Base-by-base conservation (phyloP, 2,797 vertebrate species). In the Borostomias antarcticus region DNA sequence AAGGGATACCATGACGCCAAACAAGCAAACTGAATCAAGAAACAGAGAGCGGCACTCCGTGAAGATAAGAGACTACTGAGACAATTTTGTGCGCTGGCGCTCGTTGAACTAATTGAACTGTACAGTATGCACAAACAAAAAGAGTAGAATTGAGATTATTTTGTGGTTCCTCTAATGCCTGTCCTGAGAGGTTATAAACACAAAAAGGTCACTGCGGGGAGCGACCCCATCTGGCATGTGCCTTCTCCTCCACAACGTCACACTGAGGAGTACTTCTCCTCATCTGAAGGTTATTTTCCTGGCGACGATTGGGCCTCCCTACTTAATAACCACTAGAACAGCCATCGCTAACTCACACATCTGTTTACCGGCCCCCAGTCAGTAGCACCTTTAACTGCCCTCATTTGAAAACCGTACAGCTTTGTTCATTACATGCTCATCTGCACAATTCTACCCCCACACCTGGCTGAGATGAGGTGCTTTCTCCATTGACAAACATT, bases 301-400 rank as follows among this genome's bases (percentile, higher is more conserved):
- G 77, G 84, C 85, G 86, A 88, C 89, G 88, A 86, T 89, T 79
- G 80, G 85, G 84, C 77, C 80, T 76, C 79, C 74, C 81, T 83
- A 82, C 85, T 89, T 89, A 91, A 90, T 91, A 91, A 87, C 83
- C 83, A 82, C 87, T 87, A 87, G 82, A 86, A 88, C 83, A 91
- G 84, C 82, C 82, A 82, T 89, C 85, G 87, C 80, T 88, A 71
- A 80, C 77, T 68, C 73, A 67, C 86, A 88, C 91, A 92, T 91
- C 91, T 92, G 91, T 85, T 92, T 85, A 61, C 80, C 29, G 62
- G 21, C 89, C 85, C 86, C 86, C 53, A 83, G 85, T 77, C 86
- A 90, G 91, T 88, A 77, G 73, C 83, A 83, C 79, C 76, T 85
- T 85, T 88, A 83, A 80, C 85, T 86, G 79, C 85, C 89, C 85